A percentile compares a stretch with the other conserved stretches of the same genome.
These are phyloP conservation scores for Argyresthia goedartella DNA, from an alignment of 2,888 invertebrate genomes.

Conservation along the genomic window DNA sequence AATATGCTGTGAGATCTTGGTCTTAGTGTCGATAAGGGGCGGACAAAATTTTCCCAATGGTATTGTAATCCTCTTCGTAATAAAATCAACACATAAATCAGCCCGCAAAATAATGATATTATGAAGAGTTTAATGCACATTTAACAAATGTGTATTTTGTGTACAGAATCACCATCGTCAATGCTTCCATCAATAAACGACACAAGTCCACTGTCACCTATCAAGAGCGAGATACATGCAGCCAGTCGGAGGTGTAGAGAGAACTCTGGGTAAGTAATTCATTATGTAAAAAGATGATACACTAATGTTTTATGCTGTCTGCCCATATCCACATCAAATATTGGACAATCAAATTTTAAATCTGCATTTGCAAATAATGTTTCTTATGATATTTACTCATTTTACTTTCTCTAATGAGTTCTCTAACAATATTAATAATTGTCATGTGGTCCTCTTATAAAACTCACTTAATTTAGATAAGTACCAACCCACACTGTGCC, in stretches of 20 bases:
- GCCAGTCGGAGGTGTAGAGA: conserved; percentile 62
- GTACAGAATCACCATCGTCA: conserved; percentile 73
- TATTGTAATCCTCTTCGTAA: background rate
- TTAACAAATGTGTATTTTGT: too few relatives aligned
- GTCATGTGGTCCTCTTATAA: too few relatives aligned
- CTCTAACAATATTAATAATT: too few relatives aligned
- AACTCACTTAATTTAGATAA: too few relatives aligned
- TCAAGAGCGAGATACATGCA: conserved; percentile 65
- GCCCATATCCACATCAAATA: background rate
- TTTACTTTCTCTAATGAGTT: too few relatives aligned
- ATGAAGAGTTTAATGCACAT: too few relatives aligned
- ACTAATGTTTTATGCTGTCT: too few relatives aligned
- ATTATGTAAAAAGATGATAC: background rate
- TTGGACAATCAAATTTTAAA: too few relatives aligned
- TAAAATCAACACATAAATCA: background rate
- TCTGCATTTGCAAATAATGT: too few relatives aligned
- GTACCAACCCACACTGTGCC: too few relatives aligned
- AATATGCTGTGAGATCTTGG: background rate
- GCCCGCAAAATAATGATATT: too few relatives aligned
- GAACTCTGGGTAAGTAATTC: conserved; percentile 57
- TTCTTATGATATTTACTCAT: too few relatives aligned
- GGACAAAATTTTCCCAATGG: background rate
- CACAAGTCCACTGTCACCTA: conserved; percentile 69
- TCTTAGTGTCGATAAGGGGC: background rate
- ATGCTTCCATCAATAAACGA: conserved; percentile 70